Evolutionary conservation across 2,888 invertebrate species (phyloP), one percentile per base, ranked within the genome.

Genomic region (Eristalinus sepulchralis): DNA sequence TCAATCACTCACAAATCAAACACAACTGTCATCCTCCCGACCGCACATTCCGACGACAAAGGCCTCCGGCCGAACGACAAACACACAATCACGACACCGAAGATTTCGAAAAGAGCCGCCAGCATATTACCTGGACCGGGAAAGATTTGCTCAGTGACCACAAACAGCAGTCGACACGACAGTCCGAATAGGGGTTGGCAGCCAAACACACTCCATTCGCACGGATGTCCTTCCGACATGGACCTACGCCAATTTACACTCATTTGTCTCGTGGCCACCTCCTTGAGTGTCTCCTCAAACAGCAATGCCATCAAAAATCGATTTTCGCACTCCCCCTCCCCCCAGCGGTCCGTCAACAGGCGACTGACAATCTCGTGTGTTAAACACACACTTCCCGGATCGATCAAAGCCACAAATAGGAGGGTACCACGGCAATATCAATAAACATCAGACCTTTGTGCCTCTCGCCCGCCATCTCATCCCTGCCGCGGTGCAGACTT

Each of bases 371-470:
- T 76, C 71, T 60, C 60, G 47, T 80, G 66, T 55, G 27, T 80
- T 53, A 75, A 73, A 70, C 71, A 80, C 33, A 60, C 75, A 71
- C 83, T 72, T 84, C 31, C 70, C 64, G 64, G 68, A 75, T 64
- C 68, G 63, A 75, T 72, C 72, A 72, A n/a, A 62, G 62, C 71
- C 73, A 59, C 83, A 71, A 80, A 80, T 59, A 84, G 27, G 59
- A 62, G 22, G 31, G 9, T 33, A 9, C 11, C 60, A 59, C n/a
- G 20, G 47, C 68, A 68, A 71, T 70, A 79, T 55, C 64, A 75
- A 73, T 77, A 73, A 79, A 83, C 79, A 60, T 31, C 27, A 73
- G 62, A 72, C 66, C 39, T 13, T 13, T 39, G 27, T 31, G 62
- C n/a, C 36, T 33, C 27, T 10, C 22, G 31, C 53, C 1, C 47